Conservation (phyloP, 2,888 invertebrate genomes). For the Mythimna loreyi region DNA sequence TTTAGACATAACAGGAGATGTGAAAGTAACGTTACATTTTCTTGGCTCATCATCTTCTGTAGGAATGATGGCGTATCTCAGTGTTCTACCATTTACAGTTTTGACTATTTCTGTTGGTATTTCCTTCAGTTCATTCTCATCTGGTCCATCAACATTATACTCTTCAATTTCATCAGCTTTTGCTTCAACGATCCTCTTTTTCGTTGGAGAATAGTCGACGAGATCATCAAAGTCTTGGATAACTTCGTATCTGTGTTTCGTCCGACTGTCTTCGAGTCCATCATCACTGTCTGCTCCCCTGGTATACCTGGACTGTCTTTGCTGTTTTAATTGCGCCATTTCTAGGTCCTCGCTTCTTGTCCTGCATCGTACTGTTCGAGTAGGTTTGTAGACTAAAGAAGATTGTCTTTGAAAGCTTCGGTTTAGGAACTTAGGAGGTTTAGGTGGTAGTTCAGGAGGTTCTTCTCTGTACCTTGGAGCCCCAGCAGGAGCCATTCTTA, state of each 20-base stretch:
- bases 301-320: slow-evolving; percentile 74
- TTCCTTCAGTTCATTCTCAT: slow-evolving; percentile 89
- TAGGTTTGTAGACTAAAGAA: slow-evolving; percentile 89
- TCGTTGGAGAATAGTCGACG: slow-evolving; percentile 86
- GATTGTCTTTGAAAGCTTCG: slow-evolving; percentile 83
- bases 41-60: slow-evolving; percentile 89
- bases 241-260: slow-evolving; percentile 89
- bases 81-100: slow-evolving; percentile 91
- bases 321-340: slow-evolving; percentile 85
- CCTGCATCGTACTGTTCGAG: slow-evolving; percentile 77
- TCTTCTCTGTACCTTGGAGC: slow-evolving; percentile 75
- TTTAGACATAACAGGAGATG: slow-evolving; percentile 86
- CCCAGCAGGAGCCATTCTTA: slow-evolving; percentile 81
- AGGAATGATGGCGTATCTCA: slow-evolving; percentile 91
- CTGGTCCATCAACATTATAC: slow-evolving; percentile 90
- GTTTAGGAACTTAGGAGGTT: slow-evolving; percentile 82
- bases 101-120: slow-evolving; percentile 91
- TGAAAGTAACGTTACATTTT: slow-evolving; percentile 83
- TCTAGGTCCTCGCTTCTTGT: slow-evolving; percentile 86
- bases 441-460: slow-evolving; percentile 86
- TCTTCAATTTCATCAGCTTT: slow-evolving; percentile 86
- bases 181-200: slow-evolving; percentile 86
- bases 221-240: slow-evolving; percentile 87
- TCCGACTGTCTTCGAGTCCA: slow-evolving; percentile 80
- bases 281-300: slow-evolving; percentile 81